These are phyloP conservation scores for Drosophila littoralis DNA, from an alignment of 1,140 invertebrate genomes.

Conservation along the genomic window DNA sequence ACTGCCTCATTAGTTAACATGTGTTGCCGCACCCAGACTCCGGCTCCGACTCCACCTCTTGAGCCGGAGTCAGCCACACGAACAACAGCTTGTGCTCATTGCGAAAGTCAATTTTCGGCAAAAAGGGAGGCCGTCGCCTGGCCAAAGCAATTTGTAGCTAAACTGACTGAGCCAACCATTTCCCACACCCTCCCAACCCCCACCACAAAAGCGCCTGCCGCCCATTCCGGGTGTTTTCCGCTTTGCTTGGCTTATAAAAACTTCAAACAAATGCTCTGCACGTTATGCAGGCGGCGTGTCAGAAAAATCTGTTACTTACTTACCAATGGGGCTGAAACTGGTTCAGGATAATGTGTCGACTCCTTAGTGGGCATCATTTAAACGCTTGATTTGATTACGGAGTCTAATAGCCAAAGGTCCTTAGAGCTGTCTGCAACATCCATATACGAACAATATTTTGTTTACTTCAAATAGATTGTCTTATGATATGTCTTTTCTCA, in stretches of 20 bases:
- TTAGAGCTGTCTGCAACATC: not conserved
- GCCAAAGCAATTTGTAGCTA: slow-evolving; percentile 62
- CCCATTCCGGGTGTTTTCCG: slow-evolving; percentile 1
- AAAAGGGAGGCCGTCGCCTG: slow-evolving; percentile 33
- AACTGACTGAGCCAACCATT: slow-evolving; percentile 44
- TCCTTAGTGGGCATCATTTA: slow-evolving; percentile 43
- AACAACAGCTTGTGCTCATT: slow-evolving; percentile 81
- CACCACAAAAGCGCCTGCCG: slow-evolving; percentile 9
- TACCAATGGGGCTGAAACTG: slow-evolving; percentile 39
- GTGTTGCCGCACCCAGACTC: slow-evolving; percentile 63
- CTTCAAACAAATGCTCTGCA: slow-evolving; percentile 74
- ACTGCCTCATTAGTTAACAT: slow-evolving; percentile 80
- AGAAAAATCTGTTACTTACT: slow-evolving; percentile 79
- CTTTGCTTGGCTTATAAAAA: slow-evolving; percentile 63
- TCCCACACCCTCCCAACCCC: slow-evolving; percentile 18
- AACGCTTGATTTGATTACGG: slow-evolving; percentile 27
- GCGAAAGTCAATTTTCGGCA: slow-evolving; percentile 80
- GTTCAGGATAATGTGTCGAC: slow-evolving; percentile 23
- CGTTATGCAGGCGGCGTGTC: slow-evolving; percentile 68
- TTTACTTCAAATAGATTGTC: too few species aligned
- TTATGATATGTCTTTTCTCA: too few species aligned
- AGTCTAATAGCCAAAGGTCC: not conserved
- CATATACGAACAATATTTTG: too few species aligned
- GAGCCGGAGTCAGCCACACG: slow-evolving; percentile 24
- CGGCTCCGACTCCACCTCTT: not conserved